Base-by-base conservation (phyloP, 2,113 vertebrate species). In the Perca fluviatilis region DNA sequence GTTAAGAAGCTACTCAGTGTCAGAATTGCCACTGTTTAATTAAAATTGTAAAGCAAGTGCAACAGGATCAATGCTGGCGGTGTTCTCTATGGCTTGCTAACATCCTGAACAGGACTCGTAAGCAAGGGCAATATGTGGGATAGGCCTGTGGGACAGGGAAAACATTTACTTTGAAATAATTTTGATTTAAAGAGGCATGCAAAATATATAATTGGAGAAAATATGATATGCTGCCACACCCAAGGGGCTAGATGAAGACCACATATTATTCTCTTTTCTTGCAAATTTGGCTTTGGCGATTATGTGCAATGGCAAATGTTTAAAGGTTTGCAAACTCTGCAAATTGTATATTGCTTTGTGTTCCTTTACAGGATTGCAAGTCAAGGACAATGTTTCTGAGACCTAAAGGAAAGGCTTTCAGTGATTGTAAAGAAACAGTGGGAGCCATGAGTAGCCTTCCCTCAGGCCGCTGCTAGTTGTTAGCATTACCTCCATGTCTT, bases 401-500 rank as follows among this genome's bases (percentile, higher is more conserved):
- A 79, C 50, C 36, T 74, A n/a, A 81, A 80, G 25, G 30, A 54
- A 77, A 43, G 40, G 50, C 72, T 72, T 64, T 77, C 27, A 56
- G 68, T 69, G 21, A 50, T 61, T 77, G 56, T 21, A 74, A 53
- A 49, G 64, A 70, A 83, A 73, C 27, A 77, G 40, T 53, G 9
- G 47, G 54, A 85, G 57, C 15, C 46, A 53, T 47, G 47, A 66
- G 49, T 75, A 78, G 74, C 58, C 73, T 77, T 66, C 69, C 86
- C 79, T 53, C 64, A 64, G 85, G 81, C 81, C 14, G 49, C 71
- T 53, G 43, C 57, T 78, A 54, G 66, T 57, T 76, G 62, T 65
- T 79, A 76, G 79, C 75, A 71, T 69, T 84, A 30, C 60, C 58
- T 83, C 66, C 21, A 61, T 69, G 21, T 69, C 46, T 70, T 40